A percentile compares a stretch with the other conserved stretches of the same genome.
Conservation (phyloP, 2,888 invertebrate genomes). For the Apamea sordens region DNA sequence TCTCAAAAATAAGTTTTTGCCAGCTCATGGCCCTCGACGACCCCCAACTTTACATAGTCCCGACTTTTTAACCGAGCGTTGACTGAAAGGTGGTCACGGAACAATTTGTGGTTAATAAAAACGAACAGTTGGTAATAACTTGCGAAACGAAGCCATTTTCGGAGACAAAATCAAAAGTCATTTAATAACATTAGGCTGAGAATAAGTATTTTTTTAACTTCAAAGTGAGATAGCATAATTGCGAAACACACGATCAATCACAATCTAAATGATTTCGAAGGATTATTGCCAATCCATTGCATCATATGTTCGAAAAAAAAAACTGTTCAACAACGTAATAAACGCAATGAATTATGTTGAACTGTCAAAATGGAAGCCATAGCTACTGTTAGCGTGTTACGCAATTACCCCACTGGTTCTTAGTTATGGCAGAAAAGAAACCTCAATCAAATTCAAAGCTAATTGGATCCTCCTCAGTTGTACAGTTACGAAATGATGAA, state of each 20-base stretch:
- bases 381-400: too few species aligned
- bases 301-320: too few species aligned
- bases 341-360: too few species aligned
- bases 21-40: slow-evolving; percentile 4
- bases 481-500: background rate
- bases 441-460: background rate
- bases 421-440: background rate
- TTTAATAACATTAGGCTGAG: background rate
- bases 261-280: too few species aligned
- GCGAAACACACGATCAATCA: too few species aligned
- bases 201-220: background rate
- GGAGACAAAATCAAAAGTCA: background rate
- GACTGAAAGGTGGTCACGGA: background rate
- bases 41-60: background rate
- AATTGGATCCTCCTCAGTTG: background rate
- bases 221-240: too few species aligned
- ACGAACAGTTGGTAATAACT: background rate
- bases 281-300: too few species aligned
- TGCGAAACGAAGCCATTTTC: background rate
- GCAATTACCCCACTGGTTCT: background rate
- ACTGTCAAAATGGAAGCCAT: too few species aligned
- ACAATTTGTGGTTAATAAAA: background rate
- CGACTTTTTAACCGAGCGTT: background rate
- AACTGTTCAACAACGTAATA: too few species aligned
- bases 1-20: background rate